Evolutionary conservation across 2,888 invertebrate species (phyloP), one percentile per base, ranked within the genome.

Genomic region (Cactoblastis cactorum): DNA sequence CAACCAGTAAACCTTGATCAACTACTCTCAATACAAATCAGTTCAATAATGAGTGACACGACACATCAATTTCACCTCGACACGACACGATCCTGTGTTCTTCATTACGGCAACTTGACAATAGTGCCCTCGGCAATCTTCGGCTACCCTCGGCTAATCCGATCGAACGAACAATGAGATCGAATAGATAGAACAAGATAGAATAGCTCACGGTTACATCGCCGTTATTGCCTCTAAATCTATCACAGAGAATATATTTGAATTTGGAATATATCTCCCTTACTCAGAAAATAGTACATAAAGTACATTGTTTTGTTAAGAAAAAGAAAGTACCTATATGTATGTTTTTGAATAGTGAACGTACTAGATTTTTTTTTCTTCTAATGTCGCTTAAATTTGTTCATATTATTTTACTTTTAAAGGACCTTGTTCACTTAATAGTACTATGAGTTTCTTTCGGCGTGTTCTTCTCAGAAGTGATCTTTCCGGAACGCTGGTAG

Each of bases 201-300:
- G 74, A 72, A 82, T 80, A 73, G 80, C 76, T 77, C 63, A 65
- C 66, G 68, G 80, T 75, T 68, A 80, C 80, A 77, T 77, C 71
- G 72, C 69, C 83, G 77, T 84, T 88, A 87, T 88, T 88, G 87
- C 84, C 88, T 76, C 83, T 88, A 88, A 88, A 88, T 88, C 86
- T 88, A 84, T 77, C 83, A 78, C 69, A 70, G 67, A 57, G 66
- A 64, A 71, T 65, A 71, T 69, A 66, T 28, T 34, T 43, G 50
- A 37, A 39, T 32, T 28, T 43, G 35, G 45, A 53, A 53, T 46
- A 50, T 56, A 54, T 15, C 65, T 71, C 75, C 79, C 77, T 75
- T 69, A 76, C 79, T 75, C 39, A 19, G 39, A 12, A n/a, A 12
- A 12, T 8, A 38, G 1, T 3, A 4, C 9, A 9, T 28, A 9